Evolutionary conservation across 2,113 vertebrate species (phyloP).

Genomic region (Amazona guildingii): DNA sequence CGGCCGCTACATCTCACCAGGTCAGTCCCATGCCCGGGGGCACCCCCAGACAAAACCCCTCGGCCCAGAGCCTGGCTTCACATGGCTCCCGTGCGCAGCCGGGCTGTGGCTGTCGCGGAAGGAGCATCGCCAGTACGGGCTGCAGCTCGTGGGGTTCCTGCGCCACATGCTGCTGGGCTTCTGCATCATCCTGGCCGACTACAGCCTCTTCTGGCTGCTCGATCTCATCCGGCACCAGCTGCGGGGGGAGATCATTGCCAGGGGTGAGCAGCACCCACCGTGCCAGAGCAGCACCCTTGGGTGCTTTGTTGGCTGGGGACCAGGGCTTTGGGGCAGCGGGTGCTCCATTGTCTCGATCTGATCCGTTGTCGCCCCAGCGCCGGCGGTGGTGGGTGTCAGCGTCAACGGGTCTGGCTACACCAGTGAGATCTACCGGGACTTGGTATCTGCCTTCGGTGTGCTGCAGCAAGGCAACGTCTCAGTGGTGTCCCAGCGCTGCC

Average conservation of each 20-base stretch:
- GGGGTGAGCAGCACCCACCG: slow-evolving; percentile 54
- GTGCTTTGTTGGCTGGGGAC: not conserved
- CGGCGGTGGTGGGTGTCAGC: slow-evolving; percentile 54
- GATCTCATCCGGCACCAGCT: slow-evolving; percentile 82
- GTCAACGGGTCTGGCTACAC: slow-evolving; percentile 83
- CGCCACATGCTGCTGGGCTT: slow-evolving; percentile 70
- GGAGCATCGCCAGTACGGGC: slow-evolving; percentile 55
- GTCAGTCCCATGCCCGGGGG: not conserved
- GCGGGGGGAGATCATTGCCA: slow-evolving; percentile 75
- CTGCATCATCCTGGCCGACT: slow-evolving; percentile 81
- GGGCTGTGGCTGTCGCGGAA: slow-evolving; percentile 65
- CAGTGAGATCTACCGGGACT: slow-evolving; percentile 82
- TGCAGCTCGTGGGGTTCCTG: slow-evolving; percentile 61
- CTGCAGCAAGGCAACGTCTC: slow-evolving; percentile 86
- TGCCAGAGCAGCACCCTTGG: not conserved
- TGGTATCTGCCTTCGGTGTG: slow-evolving; percentile 78
- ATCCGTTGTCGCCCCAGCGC: slow-evolving; percentile 65
- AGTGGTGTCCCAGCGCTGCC: slow-evolving; percentile 81
- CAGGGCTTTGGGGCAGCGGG: fast-evolving
- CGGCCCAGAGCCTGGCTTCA: not conserved
- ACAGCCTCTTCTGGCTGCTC: slow-evolving; percentile 87
- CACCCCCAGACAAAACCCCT: not conserved
- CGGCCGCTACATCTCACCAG: slow-evolving; percentile 76
- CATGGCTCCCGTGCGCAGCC: fast-evolving
- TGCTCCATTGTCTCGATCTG: fast-evolving